Evolutionary conservation across 2,113 vertebrate species (phyloP), one percentile per base, ranked within the genome.

Genomic region (Climacteris rufus): DNA sequence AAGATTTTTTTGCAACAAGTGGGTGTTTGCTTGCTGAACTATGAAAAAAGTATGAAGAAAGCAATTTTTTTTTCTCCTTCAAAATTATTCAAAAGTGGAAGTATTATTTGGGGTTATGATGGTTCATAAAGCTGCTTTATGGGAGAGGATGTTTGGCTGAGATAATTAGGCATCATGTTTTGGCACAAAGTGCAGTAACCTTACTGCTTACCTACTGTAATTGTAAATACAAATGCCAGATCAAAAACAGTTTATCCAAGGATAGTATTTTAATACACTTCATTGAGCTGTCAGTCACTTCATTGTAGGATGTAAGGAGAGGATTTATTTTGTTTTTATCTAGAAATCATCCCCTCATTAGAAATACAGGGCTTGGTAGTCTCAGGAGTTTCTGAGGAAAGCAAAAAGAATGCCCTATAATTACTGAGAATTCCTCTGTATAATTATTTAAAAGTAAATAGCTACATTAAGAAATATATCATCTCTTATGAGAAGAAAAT

Each of bases 341-440:
- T 54, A 56, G 66, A 44, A 74, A 45, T 80, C 24, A 23, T 45
- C 44, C 45, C 42, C 25, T 74, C 27, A 11, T 37, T 54, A 35
- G 44, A 57, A 65, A 69, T 50, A 37, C 0, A 0, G 21, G 37
- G 5, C 9, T 83, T 75, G 39, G 13, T 60, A 80, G 30, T 47
- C n/a, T 15, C 18, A 54, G 40, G 40, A 47, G 44, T 64, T 86
- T 57, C 65, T 53, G 24, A 40, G 22, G 42, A 72, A 60, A 77
- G 9, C 63, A 35, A 61, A 92, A 70, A 6, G 11, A 56, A 76
- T n/a, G 30, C 40, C 24, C 59, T 76, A 22, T 25, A 66, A 60
- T 65, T 71, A 44, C 42, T 42, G 23, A 78, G 39, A 47, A 12
- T 42, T 42, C 21, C 18, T 45, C n/a, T 37, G 10, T 63, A 24